Base-by-base conservation (phyloP, 2,113 vertebrate genomes). In the Spheniscus mendiculus region DNA sequence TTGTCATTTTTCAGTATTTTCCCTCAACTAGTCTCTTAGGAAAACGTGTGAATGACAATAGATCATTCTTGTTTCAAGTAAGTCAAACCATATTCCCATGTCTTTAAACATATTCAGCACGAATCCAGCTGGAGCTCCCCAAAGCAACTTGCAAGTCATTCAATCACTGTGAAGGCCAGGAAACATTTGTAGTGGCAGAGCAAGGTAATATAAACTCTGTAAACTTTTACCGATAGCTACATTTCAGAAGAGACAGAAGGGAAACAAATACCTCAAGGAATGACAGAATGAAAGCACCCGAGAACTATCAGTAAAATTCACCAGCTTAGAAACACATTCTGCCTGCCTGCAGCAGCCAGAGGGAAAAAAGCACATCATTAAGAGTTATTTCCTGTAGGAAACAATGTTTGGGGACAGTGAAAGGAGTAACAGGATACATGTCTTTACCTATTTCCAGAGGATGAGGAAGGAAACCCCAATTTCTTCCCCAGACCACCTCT, bases 1-100 rank as follows among this genome's bases (percentile, higher is more conserved):
- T 15, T 83, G 86, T 79, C 5, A 49, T 93, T 85, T 89, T 91
- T 59, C 81, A 92, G 71, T 56, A 55, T 76, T 97, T 96, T 38
- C 38, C 71, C 65, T 88, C 58, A 93, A 76, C 55, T 36, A 65
- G 82, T 49, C 92, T 89, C 93, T 79, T n/a, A 67, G 71, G 96
- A 94, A 91, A 93, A 49, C 19, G 56, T 72, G 53, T 90, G 79
- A 90, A 82, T 83, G 88, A 91, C 83, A 97, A 96, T 58, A 91
- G 63, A 95, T 91, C 81, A 44, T 82, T 96, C 91, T 83, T 92
- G 23, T 85, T 97, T 76, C 85, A 65, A 76, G 70, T 92, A 97
- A 98, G 95, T 96, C 88, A 95, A 95, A 94, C 90, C 94, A 89
- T 42, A 90, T 74, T 96, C 72, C 49, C 74, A 81, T 91, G 71